A percentile compares a stretch with the other conserved stretches of the same genome.
Conservation (phyloP, 2,888 invertebrate species). For the Rhimphoctona megacephalus region DNA sequence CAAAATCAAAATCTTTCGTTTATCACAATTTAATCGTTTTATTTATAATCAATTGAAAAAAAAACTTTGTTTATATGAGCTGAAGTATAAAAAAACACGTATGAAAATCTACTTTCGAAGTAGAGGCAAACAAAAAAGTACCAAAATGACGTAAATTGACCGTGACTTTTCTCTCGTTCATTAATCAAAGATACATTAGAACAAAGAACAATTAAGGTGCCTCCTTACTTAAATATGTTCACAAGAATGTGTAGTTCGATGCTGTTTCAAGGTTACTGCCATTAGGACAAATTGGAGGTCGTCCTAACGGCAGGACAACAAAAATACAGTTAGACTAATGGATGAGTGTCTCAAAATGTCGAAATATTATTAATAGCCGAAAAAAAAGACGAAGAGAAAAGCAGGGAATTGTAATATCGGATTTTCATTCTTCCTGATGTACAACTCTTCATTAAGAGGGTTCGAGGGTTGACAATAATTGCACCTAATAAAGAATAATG, state of each 20-base stretch:
- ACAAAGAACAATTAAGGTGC: not conserved
- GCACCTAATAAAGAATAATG: slow-evolving; percentile 1
- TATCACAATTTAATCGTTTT: not conserved
- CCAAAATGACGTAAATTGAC: not conserved
- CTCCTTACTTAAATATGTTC: not conserved
- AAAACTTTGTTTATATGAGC: not conserved
- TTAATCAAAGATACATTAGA: not conserved
- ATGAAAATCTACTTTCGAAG: not conserved
- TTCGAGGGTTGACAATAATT: not conserved
- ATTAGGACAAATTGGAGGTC: not conserved
- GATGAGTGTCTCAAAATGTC: not conserved
- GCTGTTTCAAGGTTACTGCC: not conserved
- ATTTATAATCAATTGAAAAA: not conserved
- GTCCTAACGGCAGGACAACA: not conserved
- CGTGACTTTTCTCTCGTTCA: not conserved
- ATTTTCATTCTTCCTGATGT: not conserved
- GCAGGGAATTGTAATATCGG: not conserved
- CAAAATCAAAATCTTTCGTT: not conserved
- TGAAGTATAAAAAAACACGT: not conserved
- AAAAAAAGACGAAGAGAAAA: not conserved
- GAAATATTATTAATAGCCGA: not conserved
- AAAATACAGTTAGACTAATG: not conserved
- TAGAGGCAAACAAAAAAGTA: not conserved
- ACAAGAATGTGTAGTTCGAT: not conserved
- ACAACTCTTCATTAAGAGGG: not conserved